These are phyloP conservation scores for Bruchidius siliquastri DNA, from an alignment of 2,888 invertebrate species.

Conservation along the genomic window DNA sequence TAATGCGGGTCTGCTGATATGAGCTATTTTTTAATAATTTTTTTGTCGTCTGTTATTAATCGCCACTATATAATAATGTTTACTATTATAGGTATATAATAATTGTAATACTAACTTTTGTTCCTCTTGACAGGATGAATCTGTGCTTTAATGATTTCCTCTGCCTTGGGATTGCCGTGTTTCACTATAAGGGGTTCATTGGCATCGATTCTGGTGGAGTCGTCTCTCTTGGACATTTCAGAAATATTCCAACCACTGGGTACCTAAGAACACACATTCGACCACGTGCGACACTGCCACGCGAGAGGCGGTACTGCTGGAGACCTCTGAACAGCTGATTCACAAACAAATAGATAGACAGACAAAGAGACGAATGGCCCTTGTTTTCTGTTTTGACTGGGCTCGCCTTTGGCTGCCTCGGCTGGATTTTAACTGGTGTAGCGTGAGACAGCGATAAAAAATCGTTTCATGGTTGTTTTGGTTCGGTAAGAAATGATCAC, in stretches of 20 bases:
- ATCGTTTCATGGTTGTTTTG: background rate
- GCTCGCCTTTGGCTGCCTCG: background rate
- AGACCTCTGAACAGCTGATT: background rate
- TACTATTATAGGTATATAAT: background rate
- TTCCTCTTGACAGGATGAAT: background rate
- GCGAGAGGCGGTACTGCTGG: background rate
- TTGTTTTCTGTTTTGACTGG: background rate
- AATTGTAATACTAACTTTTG: background rate
- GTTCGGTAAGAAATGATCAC: background rate
- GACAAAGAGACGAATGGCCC: background rate
- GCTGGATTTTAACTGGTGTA: background rate
- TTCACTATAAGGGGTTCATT: constrained; percentile 28
- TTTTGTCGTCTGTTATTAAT: too few relatives aligned
- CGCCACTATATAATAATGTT: too few relatives aligned
- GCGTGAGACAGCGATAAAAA: background rate
- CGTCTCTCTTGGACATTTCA: background rate
- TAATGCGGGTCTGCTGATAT: too few relatives aligned
- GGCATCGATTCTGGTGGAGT: constrained; percentile 15
- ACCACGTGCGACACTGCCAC: background rate
- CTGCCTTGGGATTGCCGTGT: constrained; percentile 10
- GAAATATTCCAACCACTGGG: background rate
- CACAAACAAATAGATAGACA: background rate
- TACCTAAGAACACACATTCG: background rate
- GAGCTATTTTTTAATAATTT: too few relatives aligned
- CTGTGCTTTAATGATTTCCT: background rate